A percentile compares a stretch with the other conserved stretches of the same genome.
phyloP scores from a whole-genome alignment of 2,113 vertebrate species.

The Lucifuga dentata region DNA sequence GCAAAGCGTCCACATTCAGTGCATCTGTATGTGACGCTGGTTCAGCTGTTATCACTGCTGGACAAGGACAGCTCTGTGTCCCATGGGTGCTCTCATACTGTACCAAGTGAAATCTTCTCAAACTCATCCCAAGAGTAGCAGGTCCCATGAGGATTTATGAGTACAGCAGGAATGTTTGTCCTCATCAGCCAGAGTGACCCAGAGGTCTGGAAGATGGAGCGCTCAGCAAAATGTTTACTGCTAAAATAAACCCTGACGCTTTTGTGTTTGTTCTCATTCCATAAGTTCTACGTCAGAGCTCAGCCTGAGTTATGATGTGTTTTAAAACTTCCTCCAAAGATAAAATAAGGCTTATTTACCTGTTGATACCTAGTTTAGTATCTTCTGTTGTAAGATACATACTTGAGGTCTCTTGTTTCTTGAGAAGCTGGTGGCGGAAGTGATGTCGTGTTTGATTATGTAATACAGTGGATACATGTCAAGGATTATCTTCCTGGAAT shows the following conservation, averaged over 20 bases:
- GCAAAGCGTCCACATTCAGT: not conserved
- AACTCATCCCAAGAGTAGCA: not conserved
- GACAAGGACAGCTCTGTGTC: constrained; percentile 1
- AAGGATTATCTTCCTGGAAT: constrained; percentile 36
- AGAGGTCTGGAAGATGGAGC: constrained; percentile 3
- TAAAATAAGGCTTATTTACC: constrained; percentile 13
- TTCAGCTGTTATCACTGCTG: not conserved
- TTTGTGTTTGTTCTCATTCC: constrained; percentile 56
- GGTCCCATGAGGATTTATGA: constrained; percentile 1
- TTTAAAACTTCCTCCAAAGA: not conserved
- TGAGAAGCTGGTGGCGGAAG: not conserved
- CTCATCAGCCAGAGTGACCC: not conserved
- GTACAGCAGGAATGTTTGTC: constrained; percentile 21
- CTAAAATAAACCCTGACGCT: constrained; percentile 59
- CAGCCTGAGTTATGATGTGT: constrained; percentile 25
- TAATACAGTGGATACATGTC: constrained; percentile 58
- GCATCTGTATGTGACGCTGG: not conserved
- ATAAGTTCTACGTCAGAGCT: constrained; percentile 6
- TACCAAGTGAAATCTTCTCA: not conserved
- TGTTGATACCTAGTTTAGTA: not conserved
- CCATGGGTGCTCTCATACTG: not conserved
- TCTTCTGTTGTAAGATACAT: constrained; percentile 3
- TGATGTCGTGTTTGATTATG: constrained; percentile 30
- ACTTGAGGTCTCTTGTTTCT: constrained; percentile 21
- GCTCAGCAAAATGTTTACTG: constrained; percentile 47